A percentile compares a stretch with the other conserved stretches of the same genome.
phyloP scores from a whole-genome alignment of 2,113 vertebrate genomes.

The Aspiorhynchus laticeps region DNA sequence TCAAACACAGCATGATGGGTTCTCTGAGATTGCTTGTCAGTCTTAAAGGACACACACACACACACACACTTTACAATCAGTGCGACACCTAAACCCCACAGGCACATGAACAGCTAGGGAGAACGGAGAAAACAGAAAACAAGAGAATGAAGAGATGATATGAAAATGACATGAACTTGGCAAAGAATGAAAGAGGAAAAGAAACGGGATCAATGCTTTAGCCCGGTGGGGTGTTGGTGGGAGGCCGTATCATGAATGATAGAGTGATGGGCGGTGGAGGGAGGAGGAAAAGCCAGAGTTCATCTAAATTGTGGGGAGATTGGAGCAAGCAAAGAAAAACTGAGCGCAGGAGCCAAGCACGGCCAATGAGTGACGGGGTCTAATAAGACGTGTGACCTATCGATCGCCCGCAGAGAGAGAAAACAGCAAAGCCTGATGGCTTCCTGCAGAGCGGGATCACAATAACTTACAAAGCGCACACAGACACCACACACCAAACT shows the following conservation, averaged over 20 bases:
- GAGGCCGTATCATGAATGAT: conserved; percentile 51
- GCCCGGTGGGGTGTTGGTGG: conserved; percentile 55
- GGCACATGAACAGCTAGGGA: conserved; percentile 10
- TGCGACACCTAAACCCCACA: conserved; percentile 43
- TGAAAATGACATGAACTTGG: conserved; percentile 27
- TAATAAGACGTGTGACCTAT: conserved; percentile 57
- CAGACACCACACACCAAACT: conserved; percentile 10
- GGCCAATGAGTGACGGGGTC: conserved; percentile 51
- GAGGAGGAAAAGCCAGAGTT: conserved; percentile 36
- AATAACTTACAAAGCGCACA: conserved; percentile 44
- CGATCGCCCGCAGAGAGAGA: conserved; percentile 38
- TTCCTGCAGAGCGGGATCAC: conserved; percentile 42
- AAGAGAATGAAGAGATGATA: conserved; percentile 14
- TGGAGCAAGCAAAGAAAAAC: conserved; percentile 26
- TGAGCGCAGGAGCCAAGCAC: conserved; percentile 32
- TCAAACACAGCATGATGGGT: conserved; percentile 37
- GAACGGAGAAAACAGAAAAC: background rate
- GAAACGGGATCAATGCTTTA: background rate
- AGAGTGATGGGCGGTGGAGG: conserved; percentile 61
- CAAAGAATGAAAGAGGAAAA: conserved; percentile 1
- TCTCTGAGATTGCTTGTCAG: conserved; percentile 57
- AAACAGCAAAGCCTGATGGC: conserved; percentile 45
- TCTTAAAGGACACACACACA: conserved; percentile 14
- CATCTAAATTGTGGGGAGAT: conserved; percentile 32
- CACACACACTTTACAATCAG: conserved; percentile 38